Base-by-base conservation (phyloP, 2,113 vertebrate genomes). In the Dendropsophus ebraccatus region DNA sequence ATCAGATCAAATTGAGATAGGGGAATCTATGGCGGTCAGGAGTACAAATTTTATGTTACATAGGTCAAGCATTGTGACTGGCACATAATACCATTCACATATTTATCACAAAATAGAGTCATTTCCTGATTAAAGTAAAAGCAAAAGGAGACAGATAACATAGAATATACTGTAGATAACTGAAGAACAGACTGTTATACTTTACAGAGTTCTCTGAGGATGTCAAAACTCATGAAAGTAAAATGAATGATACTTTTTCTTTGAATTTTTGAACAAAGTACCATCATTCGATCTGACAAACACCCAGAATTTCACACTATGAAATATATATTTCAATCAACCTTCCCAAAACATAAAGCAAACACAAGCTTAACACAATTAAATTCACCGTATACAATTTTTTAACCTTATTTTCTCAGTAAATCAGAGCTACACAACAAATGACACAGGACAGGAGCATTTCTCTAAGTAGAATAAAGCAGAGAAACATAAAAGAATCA, bases 401-500 rank as follows among this genome's bases (percentile, higher is more conserved):
- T 85, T 50, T 56, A 54, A 69, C 50, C 56, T 78, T 30, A 85
- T 69, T 78, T 54, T 78, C 21, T 35, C 84, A 86, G 52, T 81
- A 86, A 86, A 74, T 86, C 85, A 81, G 76, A 74, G 77, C 56
- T 35, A 50, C 35, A 50, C 25, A 35, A n/a, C 32, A 62, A 73
- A 86, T 73, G 84, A 79, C 76, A 62, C 73, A 86, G 67, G 77
- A 81, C 25, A 49, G 67, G 60, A 60, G 77, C 54, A 60, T 86
- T 80, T 86, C 54, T 86, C 25, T 73, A 73, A 86, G 67, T 60
- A 86, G 49, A 86, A 86, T 73, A 81, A 81, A 81, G 67, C 52
- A 60, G 73, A 73, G 84, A 49, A 81, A 74, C 78, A 81, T 86
- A 47, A 86, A 86, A 81, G 85, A 86, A 74, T 74, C 25, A 72